Evolutionary conservation across 30 jellyfish, hydroid and myxozoan genomes (phyloP).

Genomic region (Mastigias papua): DNA sequence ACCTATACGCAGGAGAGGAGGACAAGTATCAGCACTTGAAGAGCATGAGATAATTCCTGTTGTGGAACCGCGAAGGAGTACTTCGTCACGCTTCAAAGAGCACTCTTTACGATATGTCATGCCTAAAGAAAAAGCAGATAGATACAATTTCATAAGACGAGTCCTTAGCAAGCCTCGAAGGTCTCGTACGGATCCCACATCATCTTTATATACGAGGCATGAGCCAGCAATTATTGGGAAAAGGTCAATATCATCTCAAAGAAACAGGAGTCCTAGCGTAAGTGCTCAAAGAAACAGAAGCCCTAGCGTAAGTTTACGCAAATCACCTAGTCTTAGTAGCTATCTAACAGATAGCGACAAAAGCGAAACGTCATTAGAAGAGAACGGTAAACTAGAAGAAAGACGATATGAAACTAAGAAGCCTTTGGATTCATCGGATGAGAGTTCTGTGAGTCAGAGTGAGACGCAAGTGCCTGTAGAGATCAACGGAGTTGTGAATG

Average conservation of each 20-base stretch:
- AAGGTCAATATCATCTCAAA: neutral
- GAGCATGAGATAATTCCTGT: neutral
- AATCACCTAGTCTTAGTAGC: conserved; percentile 13
- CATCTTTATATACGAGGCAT: neutral
- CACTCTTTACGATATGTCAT: neutral
- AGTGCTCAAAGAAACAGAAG: neutral
- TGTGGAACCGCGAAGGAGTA: conserved; percentile 6
- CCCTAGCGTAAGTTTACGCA: neutral
- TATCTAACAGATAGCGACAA: conserved; percentile 27
- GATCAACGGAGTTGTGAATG: conserved; percentile 55
- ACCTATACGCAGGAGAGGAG: neutral
- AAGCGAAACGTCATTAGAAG: conserved; percentile 21
- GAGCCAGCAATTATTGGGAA: neutral
- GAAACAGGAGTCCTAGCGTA: no score
- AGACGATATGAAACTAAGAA: conserved; percentile 21
- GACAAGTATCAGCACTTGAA: neutral
- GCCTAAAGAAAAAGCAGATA: neutral
- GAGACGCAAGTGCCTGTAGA: conserved; percentile 58
- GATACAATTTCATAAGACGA: conserved; percentile 3
- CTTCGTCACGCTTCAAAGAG: neutral
- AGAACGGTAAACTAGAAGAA: conserved; percentile 7
- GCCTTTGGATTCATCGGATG: neutral
- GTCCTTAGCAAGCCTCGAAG: conserved; percentile 11
- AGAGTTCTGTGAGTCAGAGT: neutral
- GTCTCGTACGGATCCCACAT: conserved; percentile 3